Evolutionary conservation across 2,113 vertebrate species (phyloP), one percentile per base, ranked within the genome.

Genomic region (Chaetodon trifascialis): DNA sequence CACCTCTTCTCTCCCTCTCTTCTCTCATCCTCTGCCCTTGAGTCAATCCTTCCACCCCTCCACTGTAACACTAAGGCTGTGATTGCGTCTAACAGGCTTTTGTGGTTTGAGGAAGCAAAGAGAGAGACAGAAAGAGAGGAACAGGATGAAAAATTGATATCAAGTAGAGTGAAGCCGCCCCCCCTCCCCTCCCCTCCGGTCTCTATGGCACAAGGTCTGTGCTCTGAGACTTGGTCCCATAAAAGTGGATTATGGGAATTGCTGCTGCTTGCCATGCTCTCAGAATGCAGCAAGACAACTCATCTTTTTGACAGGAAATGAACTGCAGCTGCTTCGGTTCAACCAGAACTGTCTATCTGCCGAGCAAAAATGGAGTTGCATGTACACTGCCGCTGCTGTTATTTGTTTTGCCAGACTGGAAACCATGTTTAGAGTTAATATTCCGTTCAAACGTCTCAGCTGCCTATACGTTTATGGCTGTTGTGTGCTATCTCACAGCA

Each of bases 41-140:
- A 93, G 79, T 92, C 93, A 55, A 87, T 91, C 88, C 84, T 78
- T 81, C 77, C 70, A 86, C 42, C 78, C 60, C 42, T 68, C 19
- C 54, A 70, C 65, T 89, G 84, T 87, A 76, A 54, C 84, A 67
- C 85, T 14, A 36, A 66, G 69, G 79, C 86, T 42, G 82, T 88
- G 89, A 94, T 94, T 93, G 87, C 55, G 25, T 90, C 90, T 88
- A 89, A 92, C 89, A 85, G 89, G 81, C 86, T 93, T 86, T 86
- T 83, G 85, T 82, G 87, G 79, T 88, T 73, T 47, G 63, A 67
- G 77, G 72, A 87, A 63, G 58, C 64, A 56, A 36, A 59, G 56
- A 76, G 67, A 62, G 69, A 78, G 52, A 65, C 40, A 73, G 64
- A 52, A 52, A 74, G 71, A 68, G 38, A 72, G 55, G 69, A 63